Conservation (phyloP, 2,113 vertebrate genomes). For the Microcebus tavaratra region DNA sequence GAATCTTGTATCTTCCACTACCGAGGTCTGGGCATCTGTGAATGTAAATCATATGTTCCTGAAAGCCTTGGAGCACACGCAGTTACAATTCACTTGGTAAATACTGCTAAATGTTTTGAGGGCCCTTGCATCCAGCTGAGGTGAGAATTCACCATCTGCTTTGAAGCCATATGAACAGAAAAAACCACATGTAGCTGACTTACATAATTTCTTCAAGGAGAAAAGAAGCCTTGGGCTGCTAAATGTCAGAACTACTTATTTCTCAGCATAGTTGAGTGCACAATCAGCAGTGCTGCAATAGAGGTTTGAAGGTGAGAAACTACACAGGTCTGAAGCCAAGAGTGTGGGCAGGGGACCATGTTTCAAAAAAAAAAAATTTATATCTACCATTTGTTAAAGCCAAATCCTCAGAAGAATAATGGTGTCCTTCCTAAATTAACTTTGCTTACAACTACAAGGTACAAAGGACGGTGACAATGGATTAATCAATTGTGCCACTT, state of each 20-base stretch:
- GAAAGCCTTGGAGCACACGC: not conserved
- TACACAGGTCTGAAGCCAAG: conserved; percentile 39
- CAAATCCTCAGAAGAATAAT: conserved; percentile 42
- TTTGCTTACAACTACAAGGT: not conserved
- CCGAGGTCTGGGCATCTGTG: conserved; percentile 59
- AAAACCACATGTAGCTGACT: conserved; percentile 66
- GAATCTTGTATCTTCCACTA: conserved; percentile 23
- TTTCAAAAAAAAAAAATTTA: conserved; percentile 4
- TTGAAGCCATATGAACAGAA: conserved; percentile 67
- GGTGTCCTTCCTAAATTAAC: conserved; percentile 71
- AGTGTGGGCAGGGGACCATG: conserved; percentile 1
- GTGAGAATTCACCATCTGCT: conserved; percentile 80
- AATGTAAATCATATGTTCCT: conserved; percentile 61
- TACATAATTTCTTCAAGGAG: conserved; percentile 79
- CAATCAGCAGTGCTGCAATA: conserved; percentile 66
- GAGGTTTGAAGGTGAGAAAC: conserved; percentile 69
- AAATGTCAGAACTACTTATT: conserved; percentile 76
- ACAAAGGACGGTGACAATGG: conserved; percentile 12
- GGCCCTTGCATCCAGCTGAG: conserved; percentile 69
- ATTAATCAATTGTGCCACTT: not conserved
- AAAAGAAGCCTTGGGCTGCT: conserved; percentile 77
- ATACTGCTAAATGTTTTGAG: conserved; percentile 71
- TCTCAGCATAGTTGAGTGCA: conserved; percentile 67
- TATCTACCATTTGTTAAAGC: conserved; percentile 59
- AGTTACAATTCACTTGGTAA: conserved; percentile 73